Conservation (phyloP, 2,113 vertebrate species). For the Irena cyanogastra region DNA sequence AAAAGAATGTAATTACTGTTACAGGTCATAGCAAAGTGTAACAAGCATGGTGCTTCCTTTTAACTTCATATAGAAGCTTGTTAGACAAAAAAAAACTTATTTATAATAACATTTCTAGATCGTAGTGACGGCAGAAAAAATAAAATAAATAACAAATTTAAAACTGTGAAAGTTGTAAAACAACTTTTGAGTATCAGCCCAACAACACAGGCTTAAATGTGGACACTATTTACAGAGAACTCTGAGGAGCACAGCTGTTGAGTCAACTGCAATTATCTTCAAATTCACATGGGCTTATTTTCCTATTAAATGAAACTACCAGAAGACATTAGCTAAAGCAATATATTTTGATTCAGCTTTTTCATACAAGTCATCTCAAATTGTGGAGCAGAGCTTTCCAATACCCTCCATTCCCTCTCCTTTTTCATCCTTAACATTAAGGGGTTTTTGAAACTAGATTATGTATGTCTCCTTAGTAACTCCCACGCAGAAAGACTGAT, state of each 20-base stretch:
- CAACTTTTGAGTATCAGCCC: neutral
- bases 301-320: neutral
- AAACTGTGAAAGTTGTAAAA: neutral
- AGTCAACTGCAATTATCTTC: neutral
- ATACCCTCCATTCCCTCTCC: neutral
- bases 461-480: neutral
- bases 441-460: neutral
- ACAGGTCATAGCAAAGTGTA: neutral
- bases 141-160: neutral
- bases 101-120: neutral
- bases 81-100: accelerated
- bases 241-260: neutral
- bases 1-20: neutral
- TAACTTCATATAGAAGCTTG: neutral
- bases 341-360: neutral
- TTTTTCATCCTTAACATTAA: neutral
- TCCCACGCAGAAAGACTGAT: neutral
- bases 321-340: neutral
- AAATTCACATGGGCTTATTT: neutral
- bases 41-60: neutral
- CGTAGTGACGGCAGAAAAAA: neutral
- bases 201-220: neutral
- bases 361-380: neutral
- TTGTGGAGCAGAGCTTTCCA: neutral
- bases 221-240: neutral